A percentile compares a stretch with the other conserved stretches of the same genome.
phyloP scores from a whole-genome alignment of 2,113 vertebrate genomes.

The Piliocolobus tephrosceles region DNA sequence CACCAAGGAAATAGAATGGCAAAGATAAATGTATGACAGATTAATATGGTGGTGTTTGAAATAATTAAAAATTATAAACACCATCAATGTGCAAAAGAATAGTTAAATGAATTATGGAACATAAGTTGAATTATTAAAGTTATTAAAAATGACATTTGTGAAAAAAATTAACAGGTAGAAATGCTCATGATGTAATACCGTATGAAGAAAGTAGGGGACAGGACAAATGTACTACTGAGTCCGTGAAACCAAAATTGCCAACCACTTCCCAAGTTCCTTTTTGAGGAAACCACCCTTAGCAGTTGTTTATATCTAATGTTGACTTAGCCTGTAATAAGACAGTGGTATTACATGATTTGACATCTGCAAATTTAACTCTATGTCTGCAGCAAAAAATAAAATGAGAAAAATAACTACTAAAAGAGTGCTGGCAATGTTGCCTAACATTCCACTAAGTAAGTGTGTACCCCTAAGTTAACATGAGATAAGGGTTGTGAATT shows the following conservation, averaged over 20 bases:
- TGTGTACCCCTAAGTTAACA: neutral
- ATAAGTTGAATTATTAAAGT: conserved; percentile 43
- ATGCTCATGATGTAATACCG: neutral
- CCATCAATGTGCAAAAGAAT: neutral
- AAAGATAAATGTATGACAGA: conserved; percentile 27
- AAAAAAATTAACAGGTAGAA: neutral
- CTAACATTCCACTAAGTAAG: neutral
- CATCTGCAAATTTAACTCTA: neutral
- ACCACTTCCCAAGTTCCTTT: neutral
- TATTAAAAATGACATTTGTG: conserved; percentile 43
- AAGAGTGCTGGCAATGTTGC: neutral
- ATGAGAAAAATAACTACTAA: neutral
- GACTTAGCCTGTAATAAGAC: neutral
- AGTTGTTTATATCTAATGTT: neutral
- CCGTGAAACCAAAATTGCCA: neutral
- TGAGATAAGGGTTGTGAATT: neutral
- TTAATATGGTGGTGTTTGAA: neutral
- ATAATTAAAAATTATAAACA: conserved; percentile 19
- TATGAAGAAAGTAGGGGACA: neutral
- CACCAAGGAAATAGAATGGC: neutral
- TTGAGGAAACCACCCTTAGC: neutral
- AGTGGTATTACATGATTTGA: neutral
- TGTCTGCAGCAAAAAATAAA: neutral
- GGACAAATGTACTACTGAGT: neutral
- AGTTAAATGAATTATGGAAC: conserved; percentile 38